phyloP scores from a whole-genome alignment of 2,797 vertebrate genomes.

The Tolypeutes matacus region DNA sequence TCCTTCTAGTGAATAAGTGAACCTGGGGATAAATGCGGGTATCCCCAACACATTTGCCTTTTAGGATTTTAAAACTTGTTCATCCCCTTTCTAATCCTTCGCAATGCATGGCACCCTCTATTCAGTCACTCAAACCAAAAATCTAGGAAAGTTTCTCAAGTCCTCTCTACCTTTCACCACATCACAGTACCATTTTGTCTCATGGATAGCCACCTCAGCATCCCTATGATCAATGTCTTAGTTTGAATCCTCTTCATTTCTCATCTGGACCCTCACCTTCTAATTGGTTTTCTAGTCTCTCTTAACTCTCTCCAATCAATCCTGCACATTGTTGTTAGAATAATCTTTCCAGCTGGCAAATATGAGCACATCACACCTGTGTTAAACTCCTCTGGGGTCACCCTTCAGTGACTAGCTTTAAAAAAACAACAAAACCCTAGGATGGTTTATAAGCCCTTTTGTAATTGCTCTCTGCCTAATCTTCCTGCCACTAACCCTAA shows the following conservation, averaged over 20 bases:
- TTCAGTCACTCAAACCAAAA: conserved; percentile 30
- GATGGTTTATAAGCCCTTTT: background rate
- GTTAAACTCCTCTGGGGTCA: background rate
- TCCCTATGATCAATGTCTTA: background rate
- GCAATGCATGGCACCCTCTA: background rate
- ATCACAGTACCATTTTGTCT: background rate
- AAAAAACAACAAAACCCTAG: background rate
- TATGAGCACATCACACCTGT: background rate
- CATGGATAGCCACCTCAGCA: background rate
- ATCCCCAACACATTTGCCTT: background rate
- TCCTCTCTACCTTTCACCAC: conserved; percentile 17
- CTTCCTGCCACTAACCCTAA: background rate
- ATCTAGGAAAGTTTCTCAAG: background rate
- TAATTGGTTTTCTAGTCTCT: background rate
- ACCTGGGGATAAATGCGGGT: background rate
- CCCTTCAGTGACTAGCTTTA: background rate
- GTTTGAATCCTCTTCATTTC: conserved; percentile 36
- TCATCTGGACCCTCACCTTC: background rate
- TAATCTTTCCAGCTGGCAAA: conserved; percentile 9
- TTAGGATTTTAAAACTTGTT: conserved; percentile 20
- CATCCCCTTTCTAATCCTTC: background rate
- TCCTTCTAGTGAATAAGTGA: background rate
- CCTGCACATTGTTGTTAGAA: background rate
- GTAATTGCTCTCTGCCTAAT: background rate
- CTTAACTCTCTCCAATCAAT: background rate